Conservation (phyloP, 2,113 vertebrate genomes). For the Pogona vitticeps region DNA sequence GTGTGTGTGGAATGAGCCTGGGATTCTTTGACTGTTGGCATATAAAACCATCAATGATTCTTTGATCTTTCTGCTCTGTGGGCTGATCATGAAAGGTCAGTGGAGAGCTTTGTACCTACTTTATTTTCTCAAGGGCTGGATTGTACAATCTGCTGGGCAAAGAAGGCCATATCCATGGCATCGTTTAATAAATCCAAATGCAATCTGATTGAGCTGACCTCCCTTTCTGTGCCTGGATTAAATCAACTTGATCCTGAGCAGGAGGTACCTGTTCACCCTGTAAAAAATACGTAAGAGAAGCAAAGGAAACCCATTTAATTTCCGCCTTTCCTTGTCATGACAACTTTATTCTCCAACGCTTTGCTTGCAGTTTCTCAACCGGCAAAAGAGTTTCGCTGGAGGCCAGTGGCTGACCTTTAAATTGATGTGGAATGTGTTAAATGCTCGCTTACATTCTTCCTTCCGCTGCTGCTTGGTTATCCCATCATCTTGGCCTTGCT, state of each 20-base stretch:
- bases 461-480: neutral
- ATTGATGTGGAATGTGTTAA: neutral
- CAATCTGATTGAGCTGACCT: neutral
- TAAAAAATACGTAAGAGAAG: neutral
- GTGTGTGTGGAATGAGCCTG: slow-evolving; percentile 36
- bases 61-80: slow-evolving; percentile 52
- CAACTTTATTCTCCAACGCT: neutral
- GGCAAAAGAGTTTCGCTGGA: neutral
- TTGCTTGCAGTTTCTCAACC: slow-evolving; percentile 1
- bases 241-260: neutral
- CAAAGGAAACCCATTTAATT: neutral
- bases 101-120: slow-evolving; percentile 39
- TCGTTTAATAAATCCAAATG: slow-evolving; percentile 38
- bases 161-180: neutral
- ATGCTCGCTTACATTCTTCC: neutral
- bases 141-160: neutral
- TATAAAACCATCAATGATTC: slow-evolving; percentile 52
- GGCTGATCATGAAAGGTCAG: slow-evolving; percentile 54
- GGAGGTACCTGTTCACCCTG: slow-evolving; percentile 3
- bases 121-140: slow-evolving; percentile 38
- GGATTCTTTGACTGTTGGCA: slow-evolving; percentile 56
- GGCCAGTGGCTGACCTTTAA: neutral
- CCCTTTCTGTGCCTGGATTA: neutral
- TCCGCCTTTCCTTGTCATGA: neutral
- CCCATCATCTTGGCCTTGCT: neutral